Evolutionary conservation across 2,113 vertebrate genomes (phyloP).

Genomic region (Mohoua ochrocephala): DNA sequence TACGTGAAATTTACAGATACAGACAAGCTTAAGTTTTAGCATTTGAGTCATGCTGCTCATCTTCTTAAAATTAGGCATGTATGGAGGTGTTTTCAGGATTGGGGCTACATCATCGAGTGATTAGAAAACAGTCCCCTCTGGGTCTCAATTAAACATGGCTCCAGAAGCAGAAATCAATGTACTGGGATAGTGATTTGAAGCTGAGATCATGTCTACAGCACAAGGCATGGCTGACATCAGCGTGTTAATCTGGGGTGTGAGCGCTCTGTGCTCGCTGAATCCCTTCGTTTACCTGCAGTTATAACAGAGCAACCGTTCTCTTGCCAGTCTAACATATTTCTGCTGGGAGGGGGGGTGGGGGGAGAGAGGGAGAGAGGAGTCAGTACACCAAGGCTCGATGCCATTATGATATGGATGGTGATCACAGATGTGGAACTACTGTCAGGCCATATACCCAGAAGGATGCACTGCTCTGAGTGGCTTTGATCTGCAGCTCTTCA

Average conservation of each 20-base stretch:
- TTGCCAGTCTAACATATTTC: background rate
- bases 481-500: background rate
- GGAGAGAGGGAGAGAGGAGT: background rate
- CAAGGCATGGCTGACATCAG: slow-evolving; percentile 30
- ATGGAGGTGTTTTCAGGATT: slow-evolving; percentile 17
- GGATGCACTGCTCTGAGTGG: background rate
- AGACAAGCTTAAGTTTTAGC: slow-evolving; percentile 24
- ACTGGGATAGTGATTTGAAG: background rate
- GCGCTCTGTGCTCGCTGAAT: background rate
- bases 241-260: slow-evolving; percentile 13
- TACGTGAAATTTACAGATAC: slow-evolving; percentile 8
- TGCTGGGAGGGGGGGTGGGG: background rate
- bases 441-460: background rate
- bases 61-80: slow-evolving; percentile 39
- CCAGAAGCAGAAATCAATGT: slow-evolving; percentile 42
- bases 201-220: slow-evolving; percentile 55
- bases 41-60: slow-evolving; percentile 43
- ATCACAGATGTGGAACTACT: background rate
- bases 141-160: slow-evolving; percentile 54
- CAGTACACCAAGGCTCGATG: background rate
- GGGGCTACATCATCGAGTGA: background rate
- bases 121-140: slow-evolving; percentile 58
- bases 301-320: background rate
- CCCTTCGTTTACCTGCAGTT: slow-evolving; percentile 15
- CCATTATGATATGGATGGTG: fast-evolving